These are phyloP conservation scores for Seira ritae DNA, from an alignment of 2,888 invertebrate genomes.

Conservation along the genomic window DNA sequence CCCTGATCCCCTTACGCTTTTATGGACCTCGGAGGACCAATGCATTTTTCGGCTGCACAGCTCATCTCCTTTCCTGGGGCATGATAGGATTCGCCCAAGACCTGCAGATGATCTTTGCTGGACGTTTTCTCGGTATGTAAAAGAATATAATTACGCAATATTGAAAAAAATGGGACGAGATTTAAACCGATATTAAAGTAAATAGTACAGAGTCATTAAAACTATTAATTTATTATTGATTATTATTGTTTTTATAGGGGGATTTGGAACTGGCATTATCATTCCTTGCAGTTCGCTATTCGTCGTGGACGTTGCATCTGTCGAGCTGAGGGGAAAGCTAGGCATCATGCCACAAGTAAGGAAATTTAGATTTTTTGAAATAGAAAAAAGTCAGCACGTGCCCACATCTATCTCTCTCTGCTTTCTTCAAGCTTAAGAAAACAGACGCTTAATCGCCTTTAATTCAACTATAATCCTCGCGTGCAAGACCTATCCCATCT, in stretches of 20 bases:
- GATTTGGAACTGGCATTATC: slow-evolving; percentile 64
- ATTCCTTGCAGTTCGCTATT: slow-evolving; percentile 68
- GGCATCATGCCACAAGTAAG: slow-evolving; percentile 69
- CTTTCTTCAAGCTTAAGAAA: too few species aligned
- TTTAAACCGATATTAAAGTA: too few species aligned
- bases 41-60: slow-evolving; percentile 59
- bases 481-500: too few species aligned
- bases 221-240: not conserved
- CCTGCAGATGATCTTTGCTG: slow-evolving; percentile 58
- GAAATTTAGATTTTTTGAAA: not conserved
- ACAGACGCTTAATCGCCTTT: too few species aligned
- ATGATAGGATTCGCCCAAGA: slow-evolving; percentile 59
- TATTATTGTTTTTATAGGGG: slow-evolving; percentile 49
- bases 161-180: too few species aligned
- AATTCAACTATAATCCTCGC: too few species aligned
- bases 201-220: not conserved
- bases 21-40: slow-evolving; percentile 64
- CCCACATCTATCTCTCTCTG: too few species aligned
- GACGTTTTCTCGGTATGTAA: slow-evolving; percentile 66
- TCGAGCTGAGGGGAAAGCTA: slow-evolving; percentile 58
- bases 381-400: too few species aligned
- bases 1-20: slow-evolving; percentile 52
- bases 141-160: not conserved
- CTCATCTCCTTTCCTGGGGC: slow-evolving; percentile 57
- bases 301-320: slow-evolving; percentile 62